Base-by-base conservation (phyloP, 2,797 vertebrate genomes). In the Danionella dracula region DNA sequence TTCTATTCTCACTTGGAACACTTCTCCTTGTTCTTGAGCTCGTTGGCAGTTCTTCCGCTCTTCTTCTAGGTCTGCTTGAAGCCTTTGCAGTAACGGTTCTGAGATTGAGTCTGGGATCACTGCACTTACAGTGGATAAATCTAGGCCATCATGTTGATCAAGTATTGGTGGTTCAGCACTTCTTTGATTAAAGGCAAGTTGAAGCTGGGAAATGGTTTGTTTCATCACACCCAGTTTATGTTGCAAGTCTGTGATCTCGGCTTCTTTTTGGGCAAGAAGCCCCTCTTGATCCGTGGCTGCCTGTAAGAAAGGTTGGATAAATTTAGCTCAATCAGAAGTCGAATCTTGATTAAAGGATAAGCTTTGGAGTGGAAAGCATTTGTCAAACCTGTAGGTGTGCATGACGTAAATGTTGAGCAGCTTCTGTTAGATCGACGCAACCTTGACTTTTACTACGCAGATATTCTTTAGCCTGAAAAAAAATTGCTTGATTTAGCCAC, bases 391-490 rank as follows among this genome's bases (percentile, higher is more conserved):
- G 74, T 35, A 79, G 75, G 55, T 66, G 76, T 8, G 67, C 69
- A 40, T 83, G 75, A n/a, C 83, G 72, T n/a, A 70, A 68, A 71
- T 60, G 76, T 9, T 76, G 72, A 56, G 77, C 72, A 5, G 61
- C 56, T 69, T 85, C 78, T 19, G 64, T 57, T 0, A 73, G 21
- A 38, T 90, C 82, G 0, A 50, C 44, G 37, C 75, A 82, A 2
- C 78, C 76, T 16, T 83, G 76, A 71, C 60, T 82, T 84, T 87
- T 89, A 67, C 76, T 83, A 32, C 82, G 87, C 53, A 90, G 78
- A 32, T 86, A 83, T 17, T 86, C 81, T 45, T 84, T 88, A 8
- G 90, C 84, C 92, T 93, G 76, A 51, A 11, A 19, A 34, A 0
- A 1, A 5, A 1, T 10, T 2, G 13, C 13, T 23, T 27, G 12